These are phyloP conservation scores for Tiliqua scincoides DNA, from an alignment of 2,113 vertebrate species.

Conservation along the genomic window DNA sequence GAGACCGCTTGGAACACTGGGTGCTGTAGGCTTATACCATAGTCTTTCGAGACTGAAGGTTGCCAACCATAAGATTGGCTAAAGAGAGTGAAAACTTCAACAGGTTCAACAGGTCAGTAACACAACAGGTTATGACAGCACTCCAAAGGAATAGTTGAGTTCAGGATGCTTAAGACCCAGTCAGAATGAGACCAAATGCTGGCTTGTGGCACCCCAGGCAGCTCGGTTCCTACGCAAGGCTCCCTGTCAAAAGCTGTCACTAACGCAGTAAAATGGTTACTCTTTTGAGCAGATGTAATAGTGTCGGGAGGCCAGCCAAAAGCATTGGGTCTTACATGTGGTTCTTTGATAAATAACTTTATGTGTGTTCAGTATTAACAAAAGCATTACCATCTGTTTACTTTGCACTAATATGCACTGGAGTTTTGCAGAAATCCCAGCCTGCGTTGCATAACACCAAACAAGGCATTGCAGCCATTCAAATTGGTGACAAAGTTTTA, in stretches of 20 bases:
- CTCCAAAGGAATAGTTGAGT: neutral
- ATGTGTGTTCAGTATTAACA: constrained; percentile 63
- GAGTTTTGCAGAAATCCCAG: constrained; percentile 66
- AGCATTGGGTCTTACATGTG: constrained; percentile 60
- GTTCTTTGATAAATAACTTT: constrained; percentile 67
- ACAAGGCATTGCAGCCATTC: constrained; percentile 58
- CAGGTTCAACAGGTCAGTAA: neutral
- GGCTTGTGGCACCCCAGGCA: neutral
- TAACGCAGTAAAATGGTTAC: constrained; percentile 61
- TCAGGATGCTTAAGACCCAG: constrained; percentile 12
- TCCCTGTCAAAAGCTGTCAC: constrained; percentile 41
- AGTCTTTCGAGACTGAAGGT: no score
- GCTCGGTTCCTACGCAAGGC: neutral
- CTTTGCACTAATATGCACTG: constrained; percentile 65
- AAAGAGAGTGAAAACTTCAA: neutral
- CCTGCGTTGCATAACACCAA: constrained; percentile 43
- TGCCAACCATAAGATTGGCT: no score
- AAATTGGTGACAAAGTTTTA: constrained; percentile 69
- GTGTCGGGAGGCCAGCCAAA: constrained; percentile 51
- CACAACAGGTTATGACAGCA: constrained; percentile 38
- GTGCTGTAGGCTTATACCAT: no score
- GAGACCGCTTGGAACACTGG: no score
- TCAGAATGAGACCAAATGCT: constrained; percentile 30
- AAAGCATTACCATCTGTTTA: constrained; percentile 73
- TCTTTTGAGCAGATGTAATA: constrained; percentile 66